A percentile compares a stretch with the other conserved stretches of the same genome.
phyloP scores from a whole-genome alignment of 2,113 vertebrate genomes.

The Nyctereutes procyonoides region DNA sequence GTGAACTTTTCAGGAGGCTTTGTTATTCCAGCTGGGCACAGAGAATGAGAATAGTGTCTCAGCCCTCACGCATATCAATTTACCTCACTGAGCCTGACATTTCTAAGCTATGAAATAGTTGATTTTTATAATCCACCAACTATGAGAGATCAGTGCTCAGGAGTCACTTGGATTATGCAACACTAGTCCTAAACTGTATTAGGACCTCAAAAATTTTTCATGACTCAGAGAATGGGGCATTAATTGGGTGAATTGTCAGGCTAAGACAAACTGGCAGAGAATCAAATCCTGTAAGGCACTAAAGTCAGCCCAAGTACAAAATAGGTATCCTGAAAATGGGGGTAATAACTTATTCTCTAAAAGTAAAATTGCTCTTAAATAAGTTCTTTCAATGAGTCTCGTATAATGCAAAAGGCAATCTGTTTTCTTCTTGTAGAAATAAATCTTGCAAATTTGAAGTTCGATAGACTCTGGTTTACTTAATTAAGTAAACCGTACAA shows the following conservation, averaged over 20 bases:
- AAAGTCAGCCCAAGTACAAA: not conserved
- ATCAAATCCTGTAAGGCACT: not conserved
- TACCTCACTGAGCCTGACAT: not conserved
- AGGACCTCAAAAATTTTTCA: not conserved
- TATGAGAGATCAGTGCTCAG: not conserved
- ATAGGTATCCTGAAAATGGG: not conserved
- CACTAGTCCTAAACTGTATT: not conserved
- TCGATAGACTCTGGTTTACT: constrained; percentile 18
- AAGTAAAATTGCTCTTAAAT: constrained; percentile 40
- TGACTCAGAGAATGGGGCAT: not conserved
- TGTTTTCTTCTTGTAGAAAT: not conserved
- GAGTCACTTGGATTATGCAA: not conserved
- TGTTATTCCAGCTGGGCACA: constrained; percentile 62
- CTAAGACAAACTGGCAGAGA: not conserved
- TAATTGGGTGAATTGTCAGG: not conserved
- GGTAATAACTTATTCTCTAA: not conserved
- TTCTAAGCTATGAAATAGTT: not conserved
- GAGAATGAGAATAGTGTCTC: not conserved
- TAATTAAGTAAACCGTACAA: constrained; percentile 13
- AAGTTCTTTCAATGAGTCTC: not conserved
- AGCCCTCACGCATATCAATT: not conserved
- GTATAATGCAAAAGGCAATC: not conserved
- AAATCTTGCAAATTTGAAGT: not conserved
- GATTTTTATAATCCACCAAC: constrained; percentile 16
- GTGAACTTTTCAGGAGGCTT: constrained; percentile 7